phyloP scores from a whole-genome alignment of 35 echinoderm and acorn worm species.

The Heliocidaris erythrogramma region DNA sequence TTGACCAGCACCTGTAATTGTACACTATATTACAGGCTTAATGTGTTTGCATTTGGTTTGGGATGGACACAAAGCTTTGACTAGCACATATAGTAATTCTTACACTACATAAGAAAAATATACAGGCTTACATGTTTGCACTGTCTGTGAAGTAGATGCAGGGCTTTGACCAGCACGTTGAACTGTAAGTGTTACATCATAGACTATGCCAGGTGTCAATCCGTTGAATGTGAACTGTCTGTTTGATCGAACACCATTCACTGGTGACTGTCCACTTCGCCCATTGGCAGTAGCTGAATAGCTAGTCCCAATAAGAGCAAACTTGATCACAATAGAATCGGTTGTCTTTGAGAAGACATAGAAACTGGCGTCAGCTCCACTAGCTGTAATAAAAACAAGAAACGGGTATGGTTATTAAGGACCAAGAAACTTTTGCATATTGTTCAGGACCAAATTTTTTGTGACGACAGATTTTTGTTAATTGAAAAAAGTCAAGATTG shows the following conservation, averaged over 20 bases:
- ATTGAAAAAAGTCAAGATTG: neutral
- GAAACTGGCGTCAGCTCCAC: neutral
- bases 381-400: neutral
- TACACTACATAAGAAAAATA: no score
- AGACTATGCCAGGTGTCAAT: neutral
- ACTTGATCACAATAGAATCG: slow-evolving; percentile 3
- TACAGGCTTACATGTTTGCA: slow-evolving; percentile 10
- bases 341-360: slow-evolving; percentile 14
- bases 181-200: neutral
- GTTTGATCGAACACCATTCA: neutral
- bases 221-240: neutral
- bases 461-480: neutral
- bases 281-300: neutral
- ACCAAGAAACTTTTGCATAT: no score
- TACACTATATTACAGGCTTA: no score
- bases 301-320: neutral
- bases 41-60: no score
- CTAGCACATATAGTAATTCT: no score
- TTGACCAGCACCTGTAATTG: no score
- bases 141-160: neutral
- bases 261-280: neutral
- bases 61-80: no score
- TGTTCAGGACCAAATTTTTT: no score
- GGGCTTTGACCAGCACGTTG: neutral
- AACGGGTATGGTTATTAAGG: no score